Evolutionary conservation across 2,888 invertebrate genomes (phyloP).

Genomic region (Lampropteryx suffumata): DNA sequence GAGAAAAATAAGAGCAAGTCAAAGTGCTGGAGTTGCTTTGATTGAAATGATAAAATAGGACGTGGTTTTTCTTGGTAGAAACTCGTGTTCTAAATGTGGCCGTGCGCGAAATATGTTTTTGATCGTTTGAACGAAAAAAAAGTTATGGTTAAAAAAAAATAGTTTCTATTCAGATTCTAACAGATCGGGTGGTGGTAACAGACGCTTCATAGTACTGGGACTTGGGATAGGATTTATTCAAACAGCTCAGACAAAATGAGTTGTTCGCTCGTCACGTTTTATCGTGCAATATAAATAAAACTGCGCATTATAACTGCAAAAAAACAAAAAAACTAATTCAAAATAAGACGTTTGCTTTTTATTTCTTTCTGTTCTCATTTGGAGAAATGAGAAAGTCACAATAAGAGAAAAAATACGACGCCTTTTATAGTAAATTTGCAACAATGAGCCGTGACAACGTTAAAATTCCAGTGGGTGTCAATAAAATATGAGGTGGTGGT

Average conservation of each 20-base stretch:
- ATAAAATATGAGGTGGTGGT: slow-evolving; percentile 26
- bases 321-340: slow-evolving; percentile 6
- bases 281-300: slow-evolving; percentile 6
- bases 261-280: slow-evolving; percentile 1
- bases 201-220: too few relatives aligned
- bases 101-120: too few relatives aligned
- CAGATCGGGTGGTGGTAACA: too few relatives aligned
- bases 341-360: slow-evolving; percentile 14
- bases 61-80: too few relatives aligned
- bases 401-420: slow-evolving; percentile 18
- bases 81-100: too few relatives aligned
- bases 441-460: slow-evolving; percentile 15
- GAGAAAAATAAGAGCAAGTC: slow-evolving; percentile 55
- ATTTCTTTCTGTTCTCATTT: slow-evolving; percentile 19
- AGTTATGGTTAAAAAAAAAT: too few relatives aligned
- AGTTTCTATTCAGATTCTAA: too few relatives aligned
- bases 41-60: too few relatives aligned
- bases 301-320: slow-evolving; percentile 8
- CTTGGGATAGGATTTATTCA: too few relatives aligned
- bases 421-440: slow-evolving; percentile 20
- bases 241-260: background rate
- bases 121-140: too few relatives aligned
- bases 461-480: slow-evolving; percentile 22
- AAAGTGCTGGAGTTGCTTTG: slow-evolving; percentile 44
- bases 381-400: slow-evolving; percentile 21